Evolutionary conservation across 1,140 invertebrate genomes (phyloP), one percentile per base, ranked within the genome.

Genomic region (Gonioctena quinquepunctata): DNA sequence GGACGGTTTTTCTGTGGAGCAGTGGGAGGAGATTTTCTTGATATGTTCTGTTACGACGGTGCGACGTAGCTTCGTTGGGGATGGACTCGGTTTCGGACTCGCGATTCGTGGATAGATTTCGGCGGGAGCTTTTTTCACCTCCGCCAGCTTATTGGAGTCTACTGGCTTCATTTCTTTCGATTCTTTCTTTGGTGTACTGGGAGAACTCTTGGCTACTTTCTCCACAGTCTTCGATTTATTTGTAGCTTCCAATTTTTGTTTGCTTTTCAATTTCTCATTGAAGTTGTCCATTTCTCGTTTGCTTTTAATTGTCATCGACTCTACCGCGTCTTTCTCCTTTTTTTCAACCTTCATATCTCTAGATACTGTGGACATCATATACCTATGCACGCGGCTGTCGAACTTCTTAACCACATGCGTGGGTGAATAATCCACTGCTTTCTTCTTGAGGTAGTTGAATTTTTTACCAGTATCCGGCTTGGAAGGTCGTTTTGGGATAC

Each of bases 291-390:
- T 75, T 22, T 80, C 76, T 56, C 73, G 75, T 69, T 76, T 78
- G 56, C 72, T 67, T 68, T 79, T 82, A n/a, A n/a, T n/a, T 16
- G 59, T 63, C 52, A 71, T 59, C 2, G n/a, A 28, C 33, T 13
- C 11, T 42, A 13, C 8, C 3, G 33, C 5, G 33, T 19, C 23
- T 50, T 72, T 72, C 22, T 79, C 77, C 26, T 72, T 76, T 22
- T 76, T 77, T 23, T 82, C 83, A 57, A 85, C 79, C 74, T 85
- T 86, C 75, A 85, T 79, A 77, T 84, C 81, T 72, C 84, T 71
- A 2, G 85, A 85, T 8, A 85, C 52, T 28, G 85, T 86, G 0
- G 84, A 84, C 62, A 83, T 82, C 84, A 85, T 85, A 66, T 85
- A 86, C 2, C 84, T 83, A 70, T 81, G 76, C 2, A 80, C 57